Conservation (phyloP, 1,140 invertebrate genomes). For the Andrena cerasifolii region DNA sequence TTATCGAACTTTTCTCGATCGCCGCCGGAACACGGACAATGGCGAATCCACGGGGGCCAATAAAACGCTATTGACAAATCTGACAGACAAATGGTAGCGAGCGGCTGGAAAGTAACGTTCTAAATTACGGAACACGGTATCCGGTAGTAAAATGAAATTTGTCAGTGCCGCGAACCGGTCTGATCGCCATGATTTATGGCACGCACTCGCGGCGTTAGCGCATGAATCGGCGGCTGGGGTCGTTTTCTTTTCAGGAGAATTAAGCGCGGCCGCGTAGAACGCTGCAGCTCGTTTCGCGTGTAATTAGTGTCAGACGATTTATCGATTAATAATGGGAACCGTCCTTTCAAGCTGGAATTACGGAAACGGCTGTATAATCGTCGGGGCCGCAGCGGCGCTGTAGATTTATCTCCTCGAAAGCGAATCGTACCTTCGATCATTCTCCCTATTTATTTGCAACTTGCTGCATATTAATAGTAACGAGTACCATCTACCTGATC, state of each 20-base stretch:
- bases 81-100: constrained; percentile 23
- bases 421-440: too few relatives aligned
- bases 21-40: not conserved
- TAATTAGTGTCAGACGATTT: not conserved
- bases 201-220: not conserved
- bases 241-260: not conserved
- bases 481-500: too few relatives aligned
- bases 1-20: not conserved
- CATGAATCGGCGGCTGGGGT: not conserved
- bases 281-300: not conserved
- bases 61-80: constrained; percentile 25
- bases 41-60: constrained; percentile 4
- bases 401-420: too few relatives aligned
- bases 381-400: too few relatives aligned
- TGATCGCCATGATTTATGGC: constrained; percentile 22
- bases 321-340: not conserved
- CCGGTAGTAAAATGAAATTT: constrained; percentile 38
- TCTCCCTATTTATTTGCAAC: too few relatives aligned
- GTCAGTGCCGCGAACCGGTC: constrained; percentile 34
- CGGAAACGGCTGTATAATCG: too few relatives aligned
- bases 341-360: too few relatives aligned
- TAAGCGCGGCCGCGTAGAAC: too few relatives aligned
- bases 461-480: too few relatives aligned
- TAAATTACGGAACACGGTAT: constrained; percentile 14
- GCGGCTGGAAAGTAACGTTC: constrained; percentile 9